phyloP scores from a whole-genome alignment of 2,888 invertebrate genomes.

The Rhodophaea formosa region DNA sequence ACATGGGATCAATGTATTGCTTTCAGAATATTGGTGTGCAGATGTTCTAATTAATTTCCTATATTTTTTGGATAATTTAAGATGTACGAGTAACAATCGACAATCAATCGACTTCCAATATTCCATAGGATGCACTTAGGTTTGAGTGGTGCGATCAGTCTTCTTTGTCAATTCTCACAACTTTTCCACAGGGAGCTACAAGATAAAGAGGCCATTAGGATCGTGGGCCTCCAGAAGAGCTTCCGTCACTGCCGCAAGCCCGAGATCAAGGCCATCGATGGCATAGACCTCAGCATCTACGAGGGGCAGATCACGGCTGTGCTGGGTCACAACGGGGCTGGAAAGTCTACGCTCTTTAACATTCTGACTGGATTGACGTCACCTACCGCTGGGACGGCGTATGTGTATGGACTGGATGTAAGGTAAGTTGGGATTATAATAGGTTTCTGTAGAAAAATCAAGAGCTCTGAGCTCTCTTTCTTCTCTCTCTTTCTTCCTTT shows the following conservation, averaged over 20 bases:
- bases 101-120: too few species aligned
- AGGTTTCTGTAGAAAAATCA: not conserved
- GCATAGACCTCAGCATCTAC: constrained; percentile 90
- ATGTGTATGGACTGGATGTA: constrained; percentile 88
- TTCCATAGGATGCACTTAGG: too few species aligned
- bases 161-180: too few species aligned
- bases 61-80: too few species aligned
- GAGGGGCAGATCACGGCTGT: constrained; percentile 93
- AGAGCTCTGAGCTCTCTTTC: too few species aligned
- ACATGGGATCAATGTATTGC: too few species aligned
- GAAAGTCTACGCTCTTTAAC: constrained; percentile 92
- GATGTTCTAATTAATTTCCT: too few species aligned
- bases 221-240: constrained; percentile 87
- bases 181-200: constrained; percentile 79
- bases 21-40: too few species aligned
- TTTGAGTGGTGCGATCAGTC: too few species aligned
- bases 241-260: constrained; percentile 86
- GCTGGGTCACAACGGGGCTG: constrained; percentile 92
- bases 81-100: too few species aligned
- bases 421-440: constrained; percentile 63
- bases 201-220: constrained; percentile 87
- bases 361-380: constrained; percentile 91
- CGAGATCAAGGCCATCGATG: constrained; percentile 87
- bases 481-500: too few species aligned
- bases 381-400: constrained; percentile 87